These are phyloP conservation scores for Rhabdomys pumilio DNA, from an alignment of 2,797 vertebrate species.

Conservation along the genomic window DNA sequence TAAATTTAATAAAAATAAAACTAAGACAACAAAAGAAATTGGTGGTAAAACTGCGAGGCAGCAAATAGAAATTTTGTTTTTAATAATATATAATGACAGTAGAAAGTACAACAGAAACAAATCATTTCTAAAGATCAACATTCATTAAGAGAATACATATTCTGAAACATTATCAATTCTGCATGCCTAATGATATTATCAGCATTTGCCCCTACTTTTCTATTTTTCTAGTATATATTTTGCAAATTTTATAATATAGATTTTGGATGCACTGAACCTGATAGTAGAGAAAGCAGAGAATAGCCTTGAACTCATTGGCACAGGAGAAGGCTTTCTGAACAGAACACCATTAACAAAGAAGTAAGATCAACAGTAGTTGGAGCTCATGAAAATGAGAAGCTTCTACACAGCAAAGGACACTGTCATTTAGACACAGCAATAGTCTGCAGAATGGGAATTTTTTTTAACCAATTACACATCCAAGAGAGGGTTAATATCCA, in stretches of 20 bases:
- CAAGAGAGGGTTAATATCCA: too few species aligned
- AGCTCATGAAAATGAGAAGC: background rate
- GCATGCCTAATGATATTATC: background rate
- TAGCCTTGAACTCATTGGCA: background rate
- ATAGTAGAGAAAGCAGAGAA: background rate
- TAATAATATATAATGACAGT: background rate
- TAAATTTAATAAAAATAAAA: background rate
- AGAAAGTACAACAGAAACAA: background rate
- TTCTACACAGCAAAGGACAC: background rate
- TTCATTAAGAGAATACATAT: background rate
- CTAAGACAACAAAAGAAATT: constrained; percentile 21
- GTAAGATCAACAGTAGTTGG: background rate
- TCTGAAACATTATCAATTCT: background rate
- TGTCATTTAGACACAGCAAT: background rate
- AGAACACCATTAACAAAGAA: background rate
- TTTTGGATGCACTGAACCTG: background rate
- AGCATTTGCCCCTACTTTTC: background rate
- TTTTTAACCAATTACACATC: too few species aligned
- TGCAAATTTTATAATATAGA: background rate
- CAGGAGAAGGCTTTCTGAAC: background rate
- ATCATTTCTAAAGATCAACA: background rate
- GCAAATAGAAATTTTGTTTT: background rate
- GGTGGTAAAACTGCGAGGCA: background rate
- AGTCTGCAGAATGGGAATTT: background rate
- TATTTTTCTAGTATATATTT: background rate